These are phyloP conservation scores for Epirrita christyi DNA, from an alignment of 2,888 invertebrate genomes.

Conservation along the genomic window DNA sequence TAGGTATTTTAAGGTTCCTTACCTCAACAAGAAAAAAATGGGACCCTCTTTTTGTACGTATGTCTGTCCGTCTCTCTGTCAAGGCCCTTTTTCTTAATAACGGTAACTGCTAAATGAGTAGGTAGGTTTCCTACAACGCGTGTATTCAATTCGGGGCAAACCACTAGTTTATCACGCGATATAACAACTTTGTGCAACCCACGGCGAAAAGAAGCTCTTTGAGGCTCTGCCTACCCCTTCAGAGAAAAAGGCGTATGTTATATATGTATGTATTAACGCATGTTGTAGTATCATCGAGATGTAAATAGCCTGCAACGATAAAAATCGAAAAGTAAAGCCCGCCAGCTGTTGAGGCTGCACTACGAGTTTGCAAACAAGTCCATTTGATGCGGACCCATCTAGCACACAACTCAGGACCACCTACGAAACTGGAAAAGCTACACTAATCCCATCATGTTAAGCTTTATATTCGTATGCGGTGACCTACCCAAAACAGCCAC, in stretches of 20 bases:
- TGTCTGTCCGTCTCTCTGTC: no score
- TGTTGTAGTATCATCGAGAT: not conserved
- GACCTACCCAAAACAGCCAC: not conserved
- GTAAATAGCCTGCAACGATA: slow-evolving; percentile 6
- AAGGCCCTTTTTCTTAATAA: no score
- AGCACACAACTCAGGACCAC: slow-evolving; percentile 13
- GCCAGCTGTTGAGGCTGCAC: slow-evolving; percentile 65
- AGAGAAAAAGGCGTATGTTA: no score
- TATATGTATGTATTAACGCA: not conserved
- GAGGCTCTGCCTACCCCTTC: no score
- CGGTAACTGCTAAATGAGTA: no score
- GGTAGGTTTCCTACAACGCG: no score
- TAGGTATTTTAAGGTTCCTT: no score
- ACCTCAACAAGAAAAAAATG: no score
- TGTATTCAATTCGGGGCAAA: no score
- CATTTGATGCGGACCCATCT: slow-evolving; percentile 56
- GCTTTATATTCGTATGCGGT: slow-evolving; percentile 1
- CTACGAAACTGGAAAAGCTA: slow-evolving; percentile 5
- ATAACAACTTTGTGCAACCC: no score
- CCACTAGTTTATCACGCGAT: no score
- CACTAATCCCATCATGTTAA: slow-evolving; percentile 2
- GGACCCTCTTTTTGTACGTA: no score
- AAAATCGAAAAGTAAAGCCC: slow-evolving; percentile 54
- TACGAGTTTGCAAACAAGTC: slow-evolving; percentile 60
- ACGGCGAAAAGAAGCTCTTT: not conserved